Base-by-base conservation (phyloP, 2,113 vertebrate genomes). In the Cinclus mexicanus region DNA sequence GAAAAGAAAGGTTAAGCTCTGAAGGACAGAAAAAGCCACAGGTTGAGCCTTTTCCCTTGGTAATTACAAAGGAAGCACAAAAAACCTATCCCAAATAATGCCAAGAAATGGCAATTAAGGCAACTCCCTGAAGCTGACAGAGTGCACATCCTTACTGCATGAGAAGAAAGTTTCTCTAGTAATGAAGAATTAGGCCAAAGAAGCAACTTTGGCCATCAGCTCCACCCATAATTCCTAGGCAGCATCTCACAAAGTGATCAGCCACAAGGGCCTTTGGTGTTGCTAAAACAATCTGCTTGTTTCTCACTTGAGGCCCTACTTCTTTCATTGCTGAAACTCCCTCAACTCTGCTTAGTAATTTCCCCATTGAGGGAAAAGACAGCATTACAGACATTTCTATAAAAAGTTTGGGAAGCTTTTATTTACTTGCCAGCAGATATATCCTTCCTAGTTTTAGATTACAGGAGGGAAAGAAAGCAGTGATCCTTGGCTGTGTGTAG, bases 91-190 rank as follows among this genome's bases (percentile, higher is more conserved):
- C 53, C 41, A 2, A 9, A n/a, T 63, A 95, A 74, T 26, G 47
- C 25, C 47, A 74, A 80, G 35, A 86, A 82, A 33, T 1, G 22
- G 8, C 35, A 70, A n/a, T 59, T 70, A 65, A 67, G 29, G 39
- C 42, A 89, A 10, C 16, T 79, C 55, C 31, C 52, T 63, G 33
- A 88, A 70, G 82, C 52, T 88, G 64, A 63, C 33, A 56, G 65
- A n/a, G 16, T 3, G 2, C 1, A 0, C n/a, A 53, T 18, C 50
- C 42, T 75, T 60, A 63, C n/a, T 0, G 0, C 11, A 10, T 0
- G 0, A 72, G 7, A 75, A 64, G 31, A 49, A 24, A 39, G 17
- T 25, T 78, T 74, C 69, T 50, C 13, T 16, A 19, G 31, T 22
- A 74, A 83, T 12, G 33, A 75, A 75, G 13, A 55, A 57, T 70